Evolutionary conservation across 1,140 invertebrate genomes (phyloP).

Genomic region (Gryllus bimaculatus): DNA sequence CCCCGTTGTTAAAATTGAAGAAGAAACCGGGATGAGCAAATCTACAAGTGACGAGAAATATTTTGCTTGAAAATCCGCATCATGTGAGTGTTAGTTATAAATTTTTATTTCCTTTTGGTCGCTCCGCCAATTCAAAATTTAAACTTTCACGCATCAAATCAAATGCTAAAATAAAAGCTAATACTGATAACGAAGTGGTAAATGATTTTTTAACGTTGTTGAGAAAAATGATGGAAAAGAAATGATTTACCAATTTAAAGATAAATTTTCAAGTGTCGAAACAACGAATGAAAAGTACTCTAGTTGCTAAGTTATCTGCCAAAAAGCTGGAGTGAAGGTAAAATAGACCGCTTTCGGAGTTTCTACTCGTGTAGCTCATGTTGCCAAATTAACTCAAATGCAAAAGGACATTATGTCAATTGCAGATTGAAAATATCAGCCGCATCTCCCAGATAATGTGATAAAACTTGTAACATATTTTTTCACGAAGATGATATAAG

Average conservation of each 20-base stretch:
- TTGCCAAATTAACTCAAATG: not conserved
- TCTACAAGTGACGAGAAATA: not conserved
- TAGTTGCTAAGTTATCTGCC: not conserved
- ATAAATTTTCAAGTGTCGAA: not conserved
- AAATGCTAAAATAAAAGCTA: not conserved
- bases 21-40: not conserved
- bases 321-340: not conserved
- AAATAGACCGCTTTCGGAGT: no score
- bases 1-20: not conserved
- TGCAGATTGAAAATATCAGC: not conserved
- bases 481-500: not conserved
- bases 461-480: not conserved
- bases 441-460: not conserved
- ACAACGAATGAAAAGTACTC: not conserved
- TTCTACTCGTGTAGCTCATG: not conserved
- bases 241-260: not conserved
- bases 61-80: not conserved
- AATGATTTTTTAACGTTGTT: not conserved
- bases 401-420: not conserved
- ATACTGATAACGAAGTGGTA: not conserved
- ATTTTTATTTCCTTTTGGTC: not conserved
- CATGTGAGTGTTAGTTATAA: not conserved
- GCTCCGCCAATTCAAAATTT: not conserved
- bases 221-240: not conserved
- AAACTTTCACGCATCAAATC: not conserved